A percentile compares a stretch with the other conserved stretches of the same genome.
Evolutionary conservation across 2,113 vertebrate genomes (phyloP).

Genomic region (Etia nguti): DNA sequence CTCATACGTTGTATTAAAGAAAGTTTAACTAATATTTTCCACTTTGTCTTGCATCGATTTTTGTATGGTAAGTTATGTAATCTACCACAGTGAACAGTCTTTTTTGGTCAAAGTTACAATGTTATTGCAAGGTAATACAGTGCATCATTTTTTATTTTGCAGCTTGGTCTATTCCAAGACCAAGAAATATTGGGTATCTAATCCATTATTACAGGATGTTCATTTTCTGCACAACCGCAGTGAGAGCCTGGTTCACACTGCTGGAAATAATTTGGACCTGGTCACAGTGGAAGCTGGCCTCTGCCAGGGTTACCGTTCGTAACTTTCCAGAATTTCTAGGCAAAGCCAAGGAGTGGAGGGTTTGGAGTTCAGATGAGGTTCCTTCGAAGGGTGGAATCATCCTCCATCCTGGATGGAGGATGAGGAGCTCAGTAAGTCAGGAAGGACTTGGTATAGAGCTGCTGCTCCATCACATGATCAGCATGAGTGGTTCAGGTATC

Average conservation of each 20-base stretch:
- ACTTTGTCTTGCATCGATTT: background rate
- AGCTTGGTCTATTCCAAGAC: fast-evolving
- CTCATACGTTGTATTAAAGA: background rate
- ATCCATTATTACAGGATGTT: background rate
- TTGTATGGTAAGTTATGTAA: background rate
- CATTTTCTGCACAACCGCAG: background rate
- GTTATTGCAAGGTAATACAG: background rate
- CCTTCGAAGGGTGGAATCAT: background rate
- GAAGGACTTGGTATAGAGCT: background rate
- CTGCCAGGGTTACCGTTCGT: background rate
- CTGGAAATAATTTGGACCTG: background rate
- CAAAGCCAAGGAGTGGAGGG: background rate
- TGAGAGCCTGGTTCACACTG: background rate
- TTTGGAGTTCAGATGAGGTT: background rate
- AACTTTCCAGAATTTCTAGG: background rate
- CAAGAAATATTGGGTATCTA: background rate
- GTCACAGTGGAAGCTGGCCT: background rate
- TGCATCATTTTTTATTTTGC: background rate
- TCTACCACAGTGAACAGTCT: background rate
- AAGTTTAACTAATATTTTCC: background rate
- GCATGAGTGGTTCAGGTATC: background rate
- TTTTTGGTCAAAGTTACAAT: background rate
- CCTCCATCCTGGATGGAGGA: background rate
- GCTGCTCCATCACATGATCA: background rate
- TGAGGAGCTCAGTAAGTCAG: background rate